Base-by-base conservation (phyloP, 2,113 vertebrate genomes). In the Beaufortia kweichowensis region DNA sequence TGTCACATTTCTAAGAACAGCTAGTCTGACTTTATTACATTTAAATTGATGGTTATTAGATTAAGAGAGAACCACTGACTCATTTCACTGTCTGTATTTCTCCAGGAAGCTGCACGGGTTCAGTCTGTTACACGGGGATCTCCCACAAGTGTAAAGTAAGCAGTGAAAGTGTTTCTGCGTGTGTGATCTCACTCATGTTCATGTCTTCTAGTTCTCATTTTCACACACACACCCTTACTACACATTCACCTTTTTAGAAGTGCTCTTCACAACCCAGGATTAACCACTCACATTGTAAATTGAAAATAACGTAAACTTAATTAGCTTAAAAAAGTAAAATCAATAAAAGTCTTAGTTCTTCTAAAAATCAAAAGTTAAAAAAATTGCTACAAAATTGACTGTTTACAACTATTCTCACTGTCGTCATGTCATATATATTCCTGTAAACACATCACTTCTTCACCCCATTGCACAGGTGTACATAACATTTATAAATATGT, bases 71-170 rank as follows among this genome's bases (percentile, higher is more conserved):
- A 28, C 41, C 7, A 46, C 56, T 1, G 12, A 64, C 21, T 50
- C 6, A 23, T 8, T 9, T n/a, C 15, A 39, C 21, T 29, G 26
- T 53, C 7, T 53, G 1, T 21, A 6, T 35, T 19, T 53, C 24
- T 33, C n/a, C 14, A 69, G 39, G 56, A 29, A 57, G 21, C 4
- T 6, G 0, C 48, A 79, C 60, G 53, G 41, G 12, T 19, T 55
- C 3, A 21, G 28, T 28, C 50, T 55, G 59, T 35, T 21, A 17
- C 48, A 29, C 31, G 0, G 19, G 48, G 59, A 82, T 62, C 76
- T 78, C 21, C 69, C 15, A 6, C 24, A 12, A 9, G 29, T 60
- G 41, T 26, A 0, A 79, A 35, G 81, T 82, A 50, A 19, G 64
- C 61, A 10, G 14, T 48, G 0, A 62, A 28, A 23, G 19, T 62